phyloP scores from a whole-genome alignment of 2,113 vertebrate species.

The Carassius gibelio region DNA sequence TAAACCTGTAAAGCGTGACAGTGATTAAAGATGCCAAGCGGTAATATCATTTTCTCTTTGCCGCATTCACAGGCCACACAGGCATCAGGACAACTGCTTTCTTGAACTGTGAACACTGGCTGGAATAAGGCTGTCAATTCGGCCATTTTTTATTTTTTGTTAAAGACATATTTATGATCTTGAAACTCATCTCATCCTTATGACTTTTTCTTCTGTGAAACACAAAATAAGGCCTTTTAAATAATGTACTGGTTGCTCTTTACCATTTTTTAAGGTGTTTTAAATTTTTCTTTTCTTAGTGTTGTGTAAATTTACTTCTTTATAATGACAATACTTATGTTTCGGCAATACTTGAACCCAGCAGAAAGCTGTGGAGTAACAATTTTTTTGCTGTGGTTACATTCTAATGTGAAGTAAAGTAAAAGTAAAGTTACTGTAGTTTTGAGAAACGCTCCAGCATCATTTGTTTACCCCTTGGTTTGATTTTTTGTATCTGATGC shows the following conservation, averaged over 20 bases:
- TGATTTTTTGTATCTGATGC: neutral
- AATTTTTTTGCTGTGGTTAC: neutral
- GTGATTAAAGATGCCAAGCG: constrained; percentile 43
- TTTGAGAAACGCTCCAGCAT: neutral
- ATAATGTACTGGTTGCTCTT: neutral
- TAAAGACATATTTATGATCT: neutral
- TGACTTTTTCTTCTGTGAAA: neutral
- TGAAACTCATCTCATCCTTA: too few species aligned
- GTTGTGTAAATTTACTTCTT: too few species aligned
- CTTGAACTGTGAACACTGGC: neutral
- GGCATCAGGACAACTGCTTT: neutral
- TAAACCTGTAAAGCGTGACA: constrained; percentile 45
- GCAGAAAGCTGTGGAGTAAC: neutral
- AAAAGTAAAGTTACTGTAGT: neutral
- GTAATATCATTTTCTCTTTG: constrained; percentile 38
- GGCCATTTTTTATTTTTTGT: neutral
- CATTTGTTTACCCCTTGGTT: neutral
- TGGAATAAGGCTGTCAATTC: neutral
- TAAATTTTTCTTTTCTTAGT: neutral
- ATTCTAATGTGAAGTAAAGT: neutral
- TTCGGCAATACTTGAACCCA: neutral
- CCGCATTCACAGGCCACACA: neutral
- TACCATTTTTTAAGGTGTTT: neutral
- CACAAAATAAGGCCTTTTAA: neutral
- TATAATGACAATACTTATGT: too few species aligned